Percentiles rank a stretch among this genome's conserved stretches.
These are phyloP conservation scores for Nettapus auritus DNA, from an alignment of 2,113 vertebrate species.

Conservation along the genomic window DNA sequence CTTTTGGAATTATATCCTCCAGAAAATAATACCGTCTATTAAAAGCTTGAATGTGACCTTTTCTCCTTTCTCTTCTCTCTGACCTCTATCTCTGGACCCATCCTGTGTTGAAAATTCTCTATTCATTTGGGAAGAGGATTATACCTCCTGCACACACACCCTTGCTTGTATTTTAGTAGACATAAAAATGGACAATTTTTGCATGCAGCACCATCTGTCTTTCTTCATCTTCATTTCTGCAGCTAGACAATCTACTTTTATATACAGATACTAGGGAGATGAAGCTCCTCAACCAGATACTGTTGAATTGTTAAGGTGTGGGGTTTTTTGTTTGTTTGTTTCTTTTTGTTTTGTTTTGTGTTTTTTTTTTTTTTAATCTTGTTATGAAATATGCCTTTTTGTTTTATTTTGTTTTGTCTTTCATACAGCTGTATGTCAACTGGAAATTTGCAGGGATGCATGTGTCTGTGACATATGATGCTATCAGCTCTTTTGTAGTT, in stretches of 20 bases:
- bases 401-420: neutral
- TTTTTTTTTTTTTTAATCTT: neutral
- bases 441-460: neutral
- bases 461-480: neutral
- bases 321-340: too few relatives aligned
- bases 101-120: slow-evolving; percentile 22
- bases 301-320: neutral
- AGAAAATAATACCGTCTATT: slow-evolving; percentile 61
- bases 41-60: slow-evolving; percentile 58
- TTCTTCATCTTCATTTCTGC: neutral
- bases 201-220: neutral
- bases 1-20: slow-evolving; percentile 66
- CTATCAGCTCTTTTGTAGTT: slow-evolving; percentile 9
- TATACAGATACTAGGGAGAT: neutral
- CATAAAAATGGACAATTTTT: neutral
- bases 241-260: neutral
- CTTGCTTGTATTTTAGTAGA: neutral
- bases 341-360: neutral
- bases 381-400: slow-evolving; percentile 8
- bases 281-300: neutral
- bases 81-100: slow-evolving; percentile 13
- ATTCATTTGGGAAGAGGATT: slow-evolving; percentile 30
- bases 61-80: slow-evolving; percentile 48
- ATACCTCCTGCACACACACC: neutral
- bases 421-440: slow-evolving; percentile 55